A percentile compares a stretch with the other conserved stretches of the same genome.
Evolutionary conservation across 2,797 vertebrate species (phyloP).

Genomic region (Picus viridis): DNA sequence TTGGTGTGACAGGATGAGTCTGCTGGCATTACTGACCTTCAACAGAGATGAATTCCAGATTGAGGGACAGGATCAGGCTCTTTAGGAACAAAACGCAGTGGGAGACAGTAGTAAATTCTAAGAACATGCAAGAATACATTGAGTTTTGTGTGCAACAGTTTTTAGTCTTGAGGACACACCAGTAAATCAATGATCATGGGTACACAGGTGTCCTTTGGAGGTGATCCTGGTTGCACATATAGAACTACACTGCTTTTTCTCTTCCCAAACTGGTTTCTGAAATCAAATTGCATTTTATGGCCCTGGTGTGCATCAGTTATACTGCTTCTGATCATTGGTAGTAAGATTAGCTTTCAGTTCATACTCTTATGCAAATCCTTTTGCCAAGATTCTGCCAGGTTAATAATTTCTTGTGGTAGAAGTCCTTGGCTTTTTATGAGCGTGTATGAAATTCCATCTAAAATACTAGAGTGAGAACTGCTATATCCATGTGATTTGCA

Average conservation of each 20-base stretch:
- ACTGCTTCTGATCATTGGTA: background rate
- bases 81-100: background rate
- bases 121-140: background rate
- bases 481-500: background rate
- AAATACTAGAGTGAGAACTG: background rate
- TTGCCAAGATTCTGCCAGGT: background rate
- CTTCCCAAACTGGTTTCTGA: background rate
- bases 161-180: background rate
- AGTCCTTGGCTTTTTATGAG: background rate
- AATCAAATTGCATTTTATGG: background rate
- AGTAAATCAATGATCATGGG: background rate
- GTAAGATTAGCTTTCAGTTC: background rate
- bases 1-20: background rate
- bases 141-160: background rate
- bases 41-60: background rate
- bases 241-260: background rate
- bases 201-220: background rate
- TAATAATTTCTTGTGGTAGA: background rate
- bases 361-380: background rate
- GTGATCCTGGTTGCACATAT: background rate
- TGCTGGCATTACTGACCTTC: background rate
- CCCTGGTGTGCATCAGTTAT: background rate
- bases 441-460: background rate
- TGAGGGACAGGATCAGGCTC: background rate
- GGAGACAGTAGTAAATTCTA: background rate